These are phyloP conservation scores for Muscicapa adusta DNA, from an alignment of 2,113 vertebrate species.

Conservation along the genomic window DNA sequence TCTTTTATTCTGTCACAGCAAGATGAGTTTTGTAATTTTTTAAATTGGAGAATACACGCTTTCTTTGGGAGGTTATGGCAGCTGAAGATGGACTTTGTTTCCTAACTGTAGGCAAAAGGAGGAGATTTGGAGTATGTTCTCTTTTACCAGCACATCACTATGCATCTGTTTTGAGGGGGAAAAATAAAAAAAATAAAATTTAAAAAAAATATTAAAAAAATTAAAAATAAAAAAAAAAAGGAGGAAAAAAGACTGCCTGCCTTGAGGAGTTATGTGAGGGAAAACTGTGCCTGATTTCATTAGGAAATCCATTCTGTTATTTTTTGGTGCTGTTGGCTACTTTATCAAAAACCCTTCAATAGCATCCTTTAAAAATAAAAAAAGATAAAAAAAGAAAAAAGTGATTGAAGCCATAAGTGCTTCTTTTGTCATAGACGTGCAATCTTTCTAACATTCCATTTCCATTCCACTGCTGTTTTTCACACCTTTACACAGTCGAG, in stretches of 20 bases:
- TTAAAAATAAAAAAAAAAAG: not conserved
- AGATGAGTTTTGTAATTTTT: conserved; percentile 79
- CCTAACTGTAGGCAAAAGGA: conserved; percentile 69
- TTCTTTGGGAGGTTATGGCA: conserved; percentile 75
- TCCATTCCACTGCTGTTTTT: conserved; percentile 78
- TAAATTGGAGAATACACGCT: conserved; percentile 72
- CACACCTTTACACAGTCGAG: conserved; percentile 76
- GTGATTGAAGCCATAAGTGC: conserved; percentile 80
- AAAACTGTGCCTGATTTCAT: conserved; percentile 96
- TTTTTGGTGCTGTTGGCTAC: conserved; percentile 98
- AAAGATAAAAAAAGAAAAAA: not conserved
- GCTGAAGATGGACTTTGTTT: conserved; percentile 76
- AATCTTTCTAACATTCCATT: conserved; percentile 98
- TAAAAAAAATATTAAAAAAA: not conserved
- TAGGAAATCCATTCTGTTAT: conserved; percentile 89
- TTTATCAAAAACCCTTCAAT: conserved; percentile 89
- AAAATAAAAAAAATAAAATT: not conserved
- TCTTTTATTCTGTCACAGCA: conserved; percentile 78
- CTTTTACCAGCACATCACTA: conserved; percentile 83
- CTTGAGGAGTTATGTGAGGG: conserved; percentile 77
- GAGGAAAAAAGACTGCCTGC: conserved; percentile 74
- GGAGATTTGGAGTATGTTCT: conserved; percentile 73
- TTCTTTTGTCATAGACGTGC: conserved; percentile 93
- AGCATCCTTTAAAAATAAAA: conserved; percentile 78
- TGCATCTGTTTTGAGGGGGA: conserved; percentile 76